phyloP scores from a whole-genome alignment of 2,888 invertebrate genomes.

The Selenia dentaria region DNA sequence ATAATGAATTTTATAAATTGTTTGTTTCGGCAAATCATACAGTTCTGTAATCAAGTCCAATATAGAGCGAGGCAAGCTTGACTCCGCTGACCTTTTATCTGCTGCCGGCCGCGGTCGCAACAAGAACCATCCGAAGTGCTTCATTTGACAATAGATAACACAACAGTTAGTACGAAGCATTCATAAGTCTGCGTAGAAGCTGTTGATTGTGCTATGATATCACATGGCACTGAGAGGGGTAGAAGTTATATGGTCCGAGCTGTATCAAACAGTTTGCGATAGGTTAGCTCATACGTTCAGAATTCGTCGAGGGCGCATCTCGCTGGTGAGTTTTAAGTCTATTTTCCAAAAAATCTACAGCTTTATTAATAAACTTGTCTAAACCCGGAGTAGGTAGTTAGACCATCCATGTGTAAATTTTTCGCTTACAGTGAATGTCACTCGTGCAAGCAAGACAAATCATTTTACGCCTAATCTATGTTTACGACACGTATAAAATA shows the following conservation, averaged over 20 bases:
- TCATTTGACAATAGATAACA: background rate
- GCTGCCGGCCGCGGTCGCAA: background rate
- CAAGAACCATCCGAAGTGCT: background rate
- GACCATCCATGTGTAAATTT: no score
- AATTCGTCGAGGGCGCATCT: constrained; percentile 9
- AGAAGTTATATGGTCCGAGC: background rate
- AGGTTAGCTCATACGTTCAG: constrained; percentile 16
- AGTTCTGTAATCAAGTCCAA: constrained; percentile 11
- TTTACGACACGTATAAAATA: no score
- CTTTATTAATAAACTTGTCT: no score
- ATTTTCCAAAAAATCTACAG: no score
- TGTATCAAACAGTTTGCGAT: background rate
- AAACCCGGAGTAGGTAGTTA: no score
- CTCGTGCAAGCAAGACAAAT: no score
- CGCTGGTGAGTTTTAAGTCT: constrained; percentile 14
- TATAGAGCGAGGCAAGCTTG: constrained; percentile 14
- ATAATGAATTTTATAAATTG: no score
- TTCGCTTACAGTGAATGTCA: no score
- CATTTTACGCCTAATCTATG: no score
- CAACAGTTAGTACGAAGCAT: background rate
- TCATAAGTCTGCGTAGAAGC: background rate
- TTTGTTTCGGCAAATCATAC: constrained; percentile 7
- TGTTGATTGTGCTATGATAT: background rate
- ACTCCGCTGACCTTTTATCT: constrained; percentile 20
- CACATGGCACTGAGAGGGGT: background rate